Base-by-base conservation (phyloP, 2,888 invertebrate species). In the Boloria euphrosyne region DNA sequence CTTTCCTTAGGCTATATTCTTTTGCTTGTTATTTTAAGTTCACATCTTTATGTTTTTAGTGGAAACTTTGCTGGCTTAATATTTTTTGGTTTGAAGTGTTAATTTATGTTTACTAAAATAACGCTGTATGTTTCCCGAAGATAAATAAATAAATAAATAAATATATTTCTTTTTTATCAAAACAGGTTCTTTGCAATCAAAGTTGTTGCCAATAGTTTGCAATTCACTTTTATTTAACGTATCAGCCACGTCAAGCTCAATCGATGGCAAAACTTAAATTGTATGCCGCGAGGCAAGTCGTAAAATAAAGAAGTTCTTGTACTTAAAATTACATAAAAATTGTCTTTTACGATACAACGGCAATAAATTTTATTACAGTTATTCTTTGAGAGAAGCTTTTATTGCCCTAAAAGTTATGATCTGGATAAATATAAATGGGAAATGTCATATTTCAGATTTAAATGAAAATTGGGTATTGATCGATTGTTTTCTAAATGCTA, bases 311-410 rank as follows among this genome's bases (percentile, higher is more conserved):
- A 78, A 78, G 65, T 76, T 74, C 72, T 66, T 74, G 75, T 78
- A 72, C 79, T 81, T 79, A 78, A 80, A 82, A 80, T 81, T 79
- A 80, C 80, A 81, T 83, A 81, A 82, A 84, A 83, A 78, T 78
- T 74, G 74, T 75, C 74, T 78, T 81, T 82, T 82, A 82, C 77
- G 81, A 79, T 78, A 77, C 78, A 78, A 77, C 70, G 74, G 76
- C 75, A 76, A 79, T 80, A 80, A 78, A 78, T 76, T 79, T 77
- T 78, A 78, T 76, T 75, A 71, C 76, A 75, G 71, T 74, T 74
- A 75, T 75, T 75, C 74, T 70, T 72, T 68, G 69, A 72, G 72
- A 76, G 74, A 67, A 74, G 75, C 65, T 75, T 80, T 80, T 80
- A 80, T 79, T 74, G 73, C 73, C 70, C 61, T 61, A 67, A 72